These are phyloP conservation scores for Aelia acuminata DNA, from an alignment of 2,888 invertebrate genomes.

Conservation along the genomic window DNA sequence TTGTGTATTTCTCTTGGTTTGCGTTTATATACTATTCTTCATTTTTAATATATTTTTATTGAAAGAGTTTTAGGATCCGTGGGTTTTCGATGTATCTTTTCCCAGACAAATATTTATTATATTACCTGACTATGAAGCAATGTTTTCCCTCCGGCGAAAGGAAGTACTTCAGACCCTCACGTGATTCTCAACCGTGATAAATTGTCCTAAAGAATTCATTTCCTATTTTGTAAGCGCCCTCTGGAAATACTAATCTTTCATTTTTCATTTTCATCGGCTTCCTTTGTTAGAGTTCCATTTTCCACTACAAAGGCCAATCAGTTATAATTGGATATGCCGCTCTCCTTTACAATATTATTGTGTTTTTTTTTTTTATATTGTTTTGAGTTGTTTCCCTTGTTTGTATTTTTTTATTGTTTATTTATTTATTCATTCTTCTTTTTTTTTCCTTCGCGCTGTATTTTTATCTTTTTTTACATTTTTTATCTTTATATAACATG, in stretches of 20 bases:
- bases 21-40: too few relatives aligned
- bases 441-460: neutral
- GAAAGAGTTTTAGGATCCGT: too few relatives aligned
- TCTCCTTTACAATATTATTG: slow-evolving; percentile 30
- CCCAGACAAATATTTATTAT: neutral
- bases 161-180: neutral
- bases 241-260: slow-evolving; percentile 31
- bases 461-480: neutral
- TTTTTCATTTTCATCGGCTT: slow-evolving; percentile 24
- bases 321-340: slow-evolving; percentile 29
- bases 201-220: slow-evolving; percentile 26
- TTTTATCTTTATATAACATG: neutral
- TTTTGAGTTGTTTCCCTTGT: neutral
- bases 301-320: slow-evolving; percentile 27
- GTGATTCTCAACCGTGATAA: neutral
- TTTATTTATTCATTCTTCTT: neutral
- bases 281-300: slow-evolving; percentile 26
- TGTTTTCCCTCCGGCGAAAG: neutral
- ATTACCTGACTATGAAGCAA: neutral
- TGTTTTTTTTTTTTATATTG: slow-evolving; percentile 6
- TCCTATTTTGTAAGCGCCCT: slow-evolving; percentile 12
- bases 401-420: neutral
- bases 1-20: too few relatives aligned
- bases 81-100: too few relatives aligned
- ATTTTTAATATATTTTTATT: too few relatives aligned